Conservation (phyloP, 2,797 vertebrate genomes). For the Carduelis carduelis region DNA sequence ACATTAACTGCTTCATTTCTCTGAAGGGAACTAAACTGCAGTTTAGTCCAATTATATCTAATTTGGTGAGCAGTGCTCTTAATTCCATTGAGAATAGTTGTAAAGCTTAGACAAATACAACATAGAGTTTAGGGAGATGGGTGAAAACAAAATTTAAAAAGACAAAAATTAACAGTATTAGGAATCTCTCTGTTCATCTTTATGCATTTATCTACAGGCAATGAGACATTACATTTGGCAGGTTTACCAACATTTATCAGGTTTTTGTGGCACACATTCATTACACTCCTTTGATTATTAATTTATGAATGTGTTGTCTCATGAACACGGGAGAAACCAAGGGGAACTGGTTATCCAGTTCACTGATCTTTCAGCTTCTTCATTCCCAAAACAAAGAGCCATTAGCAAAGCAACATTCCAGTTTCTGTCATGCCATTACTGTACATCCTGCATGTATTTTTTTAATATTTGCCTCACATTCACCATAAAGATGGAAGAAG, state of each 20-base stretch:
- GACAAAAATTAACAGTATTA: neutral
- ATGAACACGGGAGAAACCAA: neutral
- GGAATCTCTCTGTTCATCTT: neutral
- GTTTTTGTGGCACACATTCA: neutral
- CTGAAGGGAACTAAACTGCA: slow-evolving; percentile 28
- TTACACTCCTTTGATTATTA: neutral
- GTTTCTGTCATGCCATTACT: neutral
- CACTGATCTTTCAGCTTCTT: neutral
- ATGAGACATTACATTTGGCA: neutral
- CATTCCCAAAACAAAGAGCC: neutral
- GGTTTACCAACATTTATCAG: neutral
- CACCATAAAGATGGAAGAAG: neutral
- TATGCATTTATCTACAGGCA: neutral
- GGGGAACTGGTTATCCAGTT: neutral
- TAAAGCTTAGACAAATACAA: neutral
- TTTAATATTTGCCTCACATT: neutral
- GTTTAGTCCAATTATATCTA: slow-evolving; percentile 46
- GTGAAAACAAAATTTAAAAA: neutral
- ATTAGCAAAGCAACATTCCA: neutral
- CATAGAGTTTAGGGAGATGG: neutral
- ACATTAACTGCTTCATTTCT: slow-evolving; percentile 56
- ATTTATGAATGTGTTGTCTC: neutral
- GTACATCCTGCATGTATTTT: neutral
- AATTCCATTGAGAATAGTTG: neutral
- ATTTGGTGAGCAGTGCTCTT: slow-evolving; percentile 15